Base-by-base conservation (phyloP, 2,113 vertebrate genomes). In the Odobenus rosmarus region DNA sequence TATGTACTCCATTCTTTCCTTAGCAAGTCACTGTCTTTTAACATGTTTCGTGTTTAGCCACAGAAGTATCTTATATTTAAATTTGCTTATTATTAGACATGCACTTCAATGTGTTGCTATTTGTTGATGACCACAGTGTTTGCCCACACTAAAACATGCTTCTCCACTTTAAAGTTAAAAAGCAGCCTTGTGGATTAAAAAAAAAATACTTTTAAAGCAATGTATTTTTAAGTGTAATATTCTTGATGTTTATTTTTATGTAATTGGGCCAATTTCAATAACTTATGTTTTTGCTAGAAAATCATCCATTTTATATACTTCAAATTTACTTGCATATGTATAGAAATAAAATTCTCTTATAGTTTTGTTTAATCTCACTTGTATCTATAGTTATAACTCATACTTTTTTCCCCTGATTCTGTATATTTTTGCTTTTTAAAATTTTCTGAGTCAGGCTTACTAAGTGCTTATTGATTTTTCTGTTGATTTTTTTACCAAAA, bases 281-380 rank as follows among this genome's bases (percentile, higher is more conserved):
- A 76, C 80, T 36, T 49, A 36, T n/a, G 1, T 33, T 80, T 84
- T 84, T 61, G 24, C 39, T 96, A 90, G 49, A 96, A 93, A 90
- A 96, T 49, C 23, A 90, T 23, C 21, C 24, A 88, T 33, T 26
- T 77, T 69, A 61, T 62, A 33, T 49, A 84, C 7, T 90, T 74
- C 67, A 97, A 86, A 88, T 61, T 80, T 83, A 84, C 96, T 80
- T 74, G 21, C 26, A 69, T 84, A 93, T 51, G 85, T 86, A 64
- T 39, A 74, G 15, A 95, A 95, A 90, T 62, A 69, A 55, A 77
- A 88, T 39, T 51, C 12, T 21, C 13, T 71, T 42, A 42, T 12
- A n/a, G 14, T 59, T 93, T 94, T 62, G 24, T 76, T 90, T 88
- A 93, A 90, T 74, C 6, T 88, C 19, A 90, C 7, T 90, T 84